Conservation (phyloP, 2,797 vertebrate genomes). For the Allobates femoralis region DNA sequence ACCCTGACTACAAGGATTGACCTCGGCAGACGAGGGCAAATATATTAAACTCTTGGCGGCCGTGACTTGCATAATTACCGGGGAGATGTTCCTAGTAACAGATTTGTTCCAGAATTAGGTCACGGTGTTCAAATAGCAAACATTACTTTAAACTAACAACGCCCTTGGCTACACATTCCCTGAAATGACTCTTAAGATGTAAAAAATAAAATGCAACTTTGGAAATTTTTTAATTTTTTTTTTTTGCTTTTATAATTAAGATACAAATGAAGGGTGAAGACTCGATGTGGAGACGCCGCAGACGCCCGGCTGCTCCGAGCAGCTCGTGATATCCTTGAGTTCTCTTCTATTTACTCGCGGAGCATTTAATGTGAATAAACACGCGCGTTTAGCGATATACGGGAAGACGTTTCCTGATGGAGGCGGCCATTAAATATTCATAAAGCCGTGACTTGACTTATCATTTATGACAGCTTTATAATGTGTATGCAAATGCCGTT, state of each 20-base stretch:
- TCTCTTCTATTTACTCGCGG: background rate
- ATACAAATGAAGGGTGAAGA: background rate
- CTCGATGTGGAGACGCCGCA: background rate
- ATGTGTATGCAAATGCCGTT: conserved; percentile 38
- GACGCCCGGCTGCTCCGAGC: background rate
- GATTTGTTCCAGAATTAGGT: conserved; percentile 13
- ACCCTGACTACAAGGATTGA: background rate
- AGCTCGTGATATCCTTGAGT: background rate
- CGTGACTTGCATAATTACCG: conserved; percentile 27
- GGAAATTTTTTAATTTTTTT: background rate
- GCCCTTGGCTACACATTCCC: background rate
- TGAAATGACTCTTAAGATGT: background rate
- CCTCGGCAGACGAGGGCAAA: background rate
- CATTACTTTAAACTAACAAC: background rate
- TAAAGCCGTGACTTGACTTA: conserved; percentile 24
- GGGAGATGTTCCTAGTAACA: conserved; percentile 23
- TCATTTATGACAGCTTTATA: conserved; percentile 44
- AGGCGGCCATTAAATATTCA: conserved; percentile 49
- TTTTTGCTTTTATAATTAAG: background rate
- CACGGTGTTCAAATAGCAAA: conserved; percentile 29
- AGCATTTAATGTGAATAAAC: background rate
- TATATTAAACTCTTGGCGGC: background rate
- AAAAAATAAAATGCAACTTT: background rate
- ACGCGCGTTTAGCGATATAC: conserved; percentile 4
- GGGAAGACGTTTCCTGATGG: conserved; percentile 22